Evolutionary conservation across 2,113 vertebrate species (phyloP), one percentile per base, ranked within the genome.

Genomic region (Perognathus longimembris): DNA sequence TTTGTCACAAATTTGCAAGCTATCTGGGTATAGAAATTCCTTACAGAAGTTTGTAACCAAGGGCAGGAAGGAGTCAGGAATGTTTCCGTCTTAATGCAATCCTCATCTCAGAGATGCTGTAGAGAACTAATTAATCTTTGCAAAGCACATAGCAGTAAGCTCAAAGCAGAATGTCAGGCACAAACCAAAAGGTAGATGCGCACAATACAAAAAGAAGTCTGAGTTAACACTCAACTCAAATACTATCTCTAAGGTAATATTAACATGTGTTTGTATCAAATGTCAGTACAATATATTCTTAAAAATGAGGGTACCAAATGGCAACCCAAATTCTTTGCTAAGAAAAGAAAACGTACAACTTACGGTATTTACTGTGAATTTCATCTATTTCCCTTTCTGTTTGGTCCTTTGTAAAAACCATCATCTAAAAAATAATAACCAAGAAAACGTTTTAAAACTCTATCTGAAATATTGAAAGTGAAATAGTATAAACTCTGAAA

Each of bases 361-460:
- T 98, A 99, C 99, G 98, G 86, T 99, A 99, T 75, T 97, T 97
- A 90, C 98, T 95, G 54, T 99, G 99, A 94, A 99, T 95, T 95
- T 98, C 97, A 54, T 99, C 98, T 94, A 99, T 99, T 97, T 99
- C 98, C 74, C 98, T 94, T 95, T 98, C 98, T 34, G 98, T 98
- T 95, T 99, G 98, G 57, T 98, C 98, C 97, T 99, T 99, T n/a
- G 98, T 98, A 97, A 99, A 99, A 94, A 98, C 96, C 98, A 99
- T 96, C 78, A 96, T 97, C 99, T 99, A 96, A 57, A 61, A 61
- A 61, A 61, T 22, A 98, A 97, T 88, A 94, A 95, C 86, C 79
- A 96, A 89, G 95, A 24, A 89, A 90, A 66, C 2, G 40, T 12
- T 78, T 95, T 90, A 86, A 94, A 92, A 87, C 76, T 84, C 0